Percentiles rank a stretch among this genome's conserved stretches.
Evolutionary conservation across 2,888 invertebrate species (phyloP).

Genomic region (Hoplodrina ambigua): DNA sequence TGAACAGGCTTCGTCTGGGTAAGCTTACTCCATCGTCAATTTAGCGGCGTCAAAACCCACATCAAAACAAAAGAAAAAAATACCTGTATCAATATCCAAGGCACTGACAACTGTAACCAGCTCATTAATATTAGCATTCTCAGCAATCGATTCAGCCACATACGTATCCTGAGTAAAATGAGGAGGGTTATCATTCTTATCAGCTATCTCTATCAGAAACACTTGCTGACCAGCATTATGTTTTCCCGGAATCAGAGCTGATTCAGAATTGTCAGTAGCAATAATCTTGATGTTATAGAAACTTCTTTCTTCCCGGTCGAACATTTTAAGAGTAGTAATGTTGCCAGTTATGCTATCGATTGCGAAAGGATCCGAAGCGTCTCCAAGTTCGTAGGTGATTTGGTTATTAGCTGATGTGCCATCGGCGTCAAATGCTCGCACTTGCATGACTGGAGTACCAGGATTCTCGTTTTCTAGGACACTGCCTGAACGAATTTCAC

Average conservation of each 20-base stretch:
- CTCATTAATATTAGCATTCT: conserved; percentile 95
- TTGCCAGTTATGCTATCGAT: conserved; percentile 97
- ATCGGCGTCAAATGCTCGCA: conserved; percentile 96
- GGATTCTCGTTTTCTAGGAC: conserved; percentile 96
- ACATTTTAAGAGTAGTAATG: conserved; percentile 94
- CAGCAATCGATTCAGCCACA: conserved; percentile 93
- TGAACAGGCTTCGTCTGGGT: too few species aligned
- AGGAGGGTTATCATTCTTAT: conserved; percentile 98
- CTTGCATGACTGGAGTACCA: conserved; percentile 96
- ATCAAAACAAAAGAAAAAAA: too few species aligned
- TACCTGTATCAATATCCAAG: conserved; percentile 95
- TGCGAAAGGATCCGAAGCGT: conserved; percentile 93
- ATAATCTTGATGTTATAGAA: conserved; percentile 97
- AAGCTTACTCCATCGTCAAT: too few species aligned
- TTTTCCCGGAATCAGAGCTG: conserved; percentile 92
- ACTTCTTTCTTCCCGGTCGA: conserved; percentile 96
- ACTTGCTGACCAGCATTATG: conserved; percentile 95
- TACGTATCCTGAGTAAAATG: conserved; percentile 95
- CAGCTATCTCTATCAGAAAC: conserved; percentile 97
- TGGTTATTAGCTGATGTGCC: conserved; percentile 95
- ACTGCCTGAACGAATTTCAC: conserved; percentile 94
- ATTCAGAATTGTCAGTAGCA: conserved; percentile 97
- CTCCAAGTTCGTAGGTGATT: conserved; percentile 94
- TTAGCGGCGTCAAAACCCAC: too few species aligned
- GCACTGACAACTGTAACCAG: conserved; percentile 97